Base-by-base conservation (phyloP, 1,140 invertebrate genomes). In the Pseudoatta argentina region DNA sequence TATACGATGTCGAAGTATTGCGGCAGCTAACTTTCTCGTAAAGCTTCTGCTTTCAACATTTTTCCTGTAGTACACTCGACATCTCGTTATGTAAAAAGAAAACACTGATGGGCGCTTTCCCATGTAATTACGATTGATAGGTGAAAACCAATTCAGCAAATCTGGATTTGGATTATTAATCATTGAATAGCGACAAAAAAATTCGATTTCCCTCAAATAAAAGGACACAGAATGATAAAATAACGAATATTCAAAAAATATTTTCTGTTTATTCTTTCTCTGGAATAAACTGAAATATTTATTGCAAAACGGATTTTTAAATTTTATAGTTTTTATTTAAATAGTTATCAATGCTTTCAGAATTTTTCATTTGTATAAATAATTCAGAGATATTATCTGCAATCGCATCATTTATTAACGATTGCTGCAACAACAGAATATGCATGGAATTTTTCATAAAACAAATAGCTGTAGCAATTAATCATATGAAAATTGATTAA, bases 1-100 rank as follows among this genome's bases (percentile, higher is more conserved):
- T 78, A 48, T 79, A 79, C 53, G 76, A 86, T 61, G 76, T 79
- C 87, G 83, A 88, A 87, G 72, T 85, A 73, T 66, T 72, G 73
- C 48, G 39, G 57, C 48, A 27, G n/a, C 44, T 30, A 51, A 39
- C 24, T 44, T 85, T 57, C 48, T 61, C 61, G 51, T 57, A 57
- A 51, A 39, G 21, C 55, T 78, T 44, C 34, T 12, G 21, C 71
- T 51, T 83, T 69, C 14, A 14, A 30, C 12, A 30, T 27, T 34
- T 51, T 64, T 10, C 3, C 6, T 34, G 53, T 27, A 51, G 69
- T 39, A 27, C 34, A 27, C 24, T 16, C 86, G 63, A 12, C 21
- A 39, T 48, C 73, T 21, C 59, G 44, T 81, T 81, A 59, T 24
- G 27, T 30, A 39, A 61, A 81, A 57, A 21, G n/a, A 8, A 63